Evolutionary conservation across 1,140 invertebrate species (phyloP).

Genomic region (Aphelinus certus): DNA sequence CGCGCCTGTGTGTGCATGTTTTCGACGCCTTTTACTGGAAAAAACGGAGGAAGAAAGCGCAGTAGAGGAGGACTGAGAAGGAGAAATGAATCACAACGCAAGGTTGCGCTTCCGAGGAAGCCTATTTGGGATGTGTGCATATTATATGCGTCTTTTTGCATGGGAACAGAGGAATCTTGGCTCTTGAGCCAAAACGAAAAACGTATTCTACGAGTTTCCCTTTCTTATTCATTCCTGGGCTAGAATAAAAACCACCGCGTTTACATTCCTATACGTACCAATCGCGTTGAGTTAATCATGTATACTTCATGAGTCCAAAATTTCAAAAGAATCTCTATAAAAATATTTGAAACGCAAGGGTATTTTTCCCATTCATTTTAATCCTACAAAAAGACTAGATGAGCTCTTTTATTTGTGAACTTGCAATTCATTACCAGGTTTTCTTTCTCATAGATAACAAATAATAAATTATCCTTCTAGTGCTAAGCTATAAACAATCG

Average conservation of each 20-base stretch:
- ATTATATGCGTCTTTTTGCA: slow-evolving; percentile 6
- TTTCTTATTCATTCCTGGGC: not conserved
- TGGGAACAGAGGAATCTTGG: slow-evolving; percentile 13
- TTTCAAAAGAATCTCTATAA: slow-evolving; percentile 11
- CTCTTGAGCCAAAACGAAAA: slow-evolving; percentile 14
- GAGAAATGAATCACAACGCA: slow-evolving; percentile 3
- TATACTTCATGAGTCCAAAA: slow-evolving; percentile 5
- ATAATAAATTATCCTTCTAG: too few relatives aligned
- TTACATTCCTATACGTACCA: not conserved
- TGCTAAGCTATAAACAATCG: too few relatives aligned
- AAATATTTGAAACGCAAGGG: slow-evolving; percentile 12
- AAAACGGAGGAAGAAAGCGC: not conserved
- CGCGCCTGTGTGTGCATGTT: not conserved
- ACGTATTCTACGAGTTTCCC: not conserved
- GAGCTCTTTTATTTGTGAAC: not conserved
- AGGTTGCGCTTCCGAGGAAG: not conserved
- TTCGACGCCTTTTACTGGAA: not conserved
- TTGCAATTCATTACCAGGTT: too few relatives aligned
- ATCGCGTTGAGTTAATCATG: slow-evolving; percentile 11
- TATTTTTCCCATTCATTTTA: slow-evolving; percentile 6
- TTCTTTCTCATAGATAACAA: too few relatives aligned
- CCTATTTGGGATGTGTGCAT: slow-evolving; percentile 8
- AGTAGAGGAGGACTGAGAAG: not conserved
- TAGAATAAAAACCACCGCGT: slow-evolving; percentile 7
- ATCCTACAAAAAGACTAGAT: slow-evolving; percentile 5